phyloP scores from a whole-genome alignment of 2,888 invertebrate species.

The Pecten maximus region DNA sequence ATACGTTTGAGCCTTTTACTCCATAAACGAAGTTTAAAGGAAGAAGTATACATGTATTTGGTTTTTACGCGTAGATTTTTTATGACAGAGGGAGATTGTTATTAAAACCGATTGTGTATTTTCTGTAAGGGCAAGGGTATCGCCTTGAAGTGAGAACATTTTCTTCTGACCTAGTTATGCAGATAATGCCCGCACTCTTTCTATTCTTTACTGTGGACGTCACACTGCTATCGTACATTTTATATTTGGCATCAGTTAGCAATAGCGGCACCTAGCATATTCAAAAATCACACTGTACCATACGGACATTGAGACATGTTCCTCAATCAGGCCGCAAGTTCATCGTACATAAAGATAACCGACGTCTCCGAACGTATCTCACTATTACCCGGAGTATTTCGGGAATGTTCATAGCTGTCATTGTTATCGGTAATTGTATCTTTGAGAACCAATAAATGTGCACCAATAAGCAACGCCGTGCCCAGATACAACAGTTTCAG shows the following conservation, averaged over 20 bases:
- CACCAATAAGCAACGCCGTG: not conserved
- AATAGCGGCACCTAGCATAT: not conserved
- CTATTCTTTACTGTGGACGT: not conserved
- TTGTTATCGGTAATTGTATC: slow-evolving; percentile 19
- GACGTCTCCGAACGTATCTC: not conserved
- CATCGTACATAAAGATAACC: slow-evolving; percentile 22
- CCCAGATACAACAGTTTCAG: not conserved
- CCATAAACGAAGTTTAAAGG: no score
- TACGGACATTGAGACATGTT: not conserved
- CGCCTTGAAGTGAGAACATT: no score
- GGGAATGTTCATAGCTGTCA: slow-evolving; percentile 7
- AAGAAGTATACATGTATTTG: no score
- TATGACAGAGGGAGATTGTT: no score
- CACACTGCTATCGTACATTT: not conserved
- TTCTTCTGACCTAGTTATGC: no score
- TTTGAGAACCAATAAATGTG: slow-evolving; percentile 23
- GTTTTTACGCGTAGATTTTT: no score
- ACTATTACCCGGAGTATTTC: not conserved
- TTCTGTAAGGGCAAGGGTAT: no score
- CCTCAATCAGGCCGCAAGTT: not conserved
- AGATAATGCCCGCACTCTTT: no score
- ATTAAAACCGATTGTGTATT: no score
- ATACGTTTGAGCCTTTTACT: no score
- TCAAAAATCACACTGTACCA: not conserved
- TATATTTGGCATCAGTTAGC: not conserved